Percentiles rank a stretch among this genome's conserved stretches.
These are phyloP conservation scores for Bactericera cockerelli DNA, from an alignment of 1,140 invertebrate genomes.

Conservation along the genomic window DNA sequence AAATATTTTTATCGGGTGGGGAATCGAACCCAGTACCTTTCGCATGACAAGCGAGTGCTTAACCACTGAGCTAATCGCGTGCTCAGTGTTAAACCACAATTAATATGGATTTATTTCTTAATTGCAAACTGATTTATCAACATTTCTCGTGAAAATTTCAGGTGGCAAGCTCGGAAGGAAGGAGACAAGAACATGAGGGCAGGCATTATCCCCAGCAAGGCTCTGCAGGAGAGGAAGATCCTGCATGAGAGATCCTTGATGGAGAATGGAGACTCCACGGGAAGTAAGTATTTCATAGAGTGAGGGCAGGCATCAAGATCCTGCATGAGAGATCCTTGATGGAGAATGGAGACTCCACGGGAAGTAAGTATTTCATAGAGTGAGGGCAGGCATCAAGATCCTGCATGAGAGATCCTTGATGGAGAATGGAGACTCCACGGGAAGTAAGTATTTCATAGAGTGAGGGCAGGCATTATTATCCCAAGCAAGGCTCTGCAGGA, in stretches of 20 bases:
- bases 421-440: constrained; percentile 32
- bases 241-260: constrained; percentile 54
- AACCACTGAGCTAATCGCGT: too few relatives aligned
- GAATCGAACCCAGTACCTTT: neutral
- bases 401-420: constrained; percentile 54
- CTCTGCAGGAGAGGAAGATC: constrained; percentile 81
- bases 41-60: too few relatives aligned
- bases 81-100: neutral
- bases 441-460: constrained; percentile 18
- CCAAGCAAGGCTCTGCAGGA: too few relatives aligned
- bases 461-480: too few relatives aligned
- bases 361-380: too few relatives aligned
- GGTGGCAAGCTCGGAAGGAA: constrained; percentile 88
- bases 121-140: neutral
- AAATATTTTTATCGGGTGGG: neutral
- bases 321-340: too few relatives aligned
- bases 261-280: constrained; percentile 32
- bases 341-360: too few relatives aligned
- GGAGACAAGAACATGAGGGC: constrained; percentile 76
- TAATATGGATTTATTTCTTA: constrained; percentile 4
- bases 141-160: too few relatives aligned
- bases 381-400: constrained; percentile 79
- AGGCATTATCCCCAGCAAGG: constrained; percentile 79
- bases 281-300: constrained; percentile 18
- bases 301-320: too few relatives aligned